These are phyloP conservation scores for Temnothorax curvispinosus DNA, from an alignment of 1,140 invertebrate species.

Conservation along the genomic window DNA sequence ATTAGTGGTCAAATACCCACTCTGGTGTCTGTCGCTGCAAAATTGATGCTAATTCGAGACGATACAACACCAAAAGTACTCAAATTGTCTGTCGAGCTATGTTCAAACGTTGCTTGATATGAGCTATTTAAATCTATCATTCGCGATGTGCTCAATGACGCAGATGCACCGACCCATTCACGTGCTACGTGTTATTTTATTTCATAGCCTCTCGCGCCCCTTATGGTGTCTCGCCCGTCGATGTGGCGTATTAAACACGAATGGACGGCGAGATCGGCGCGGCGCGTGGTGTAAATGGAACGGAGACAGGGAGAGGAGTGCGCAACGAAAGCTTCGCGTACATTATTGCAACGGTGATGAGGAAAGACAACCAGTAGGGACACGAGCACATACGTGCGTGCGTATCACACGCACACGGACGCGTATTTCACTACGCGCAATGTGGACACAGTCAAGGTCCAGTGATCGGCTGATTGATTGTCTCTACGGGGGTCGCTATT, in stretches of 20 bases:
- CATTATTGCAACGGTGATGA: slow-evolving; percentile 54
- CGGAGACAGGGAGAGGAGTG: slow-evolving; percentile 52
- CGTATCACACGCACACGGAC: slow-evolving; percentile 15
- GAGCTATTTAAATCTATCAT: slow-evolving; percentile 46
- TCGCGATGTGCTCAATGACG: slow-evolving; percentile 58
- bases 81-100: background rate
- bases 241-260: slow-evolving; percentile 76
- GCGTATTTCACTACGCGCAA: slow-evolving; percentile 78
- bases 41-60: background rate
- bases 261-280: slow-evolving; percentile 46
- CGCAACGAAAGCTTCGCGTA: slow-evolving; percentile 51
- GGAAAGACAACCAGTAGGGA: slow-evolving; percentile 67
- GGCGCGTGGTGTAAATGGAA: slow-evolving; percentile 44
- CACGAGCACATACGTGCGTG: background rate
- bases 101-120: background rate
- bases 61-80: background rate
- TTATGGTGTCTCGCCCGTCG: slow-evolving; percentile 70
- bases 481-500: slow-evolving; percentile 83
- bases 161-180: slow-evolving; percentile 78
- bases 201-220: slow-evolving; percentile 80
- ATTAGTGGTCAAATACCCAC: background rate
- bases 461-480: slow-evolving; percentile 85
- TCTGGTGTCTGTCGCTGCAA: background rate
- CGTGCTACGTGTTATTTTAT: slow-evolving; percentile 76
- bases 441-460: slow-evolving; percentile 86